These are phyloP conservation scores for Sylvia atricapilla DNA, from an alignment of 2,113 vertebrate species.

Conservation along the genomic window DNA sequence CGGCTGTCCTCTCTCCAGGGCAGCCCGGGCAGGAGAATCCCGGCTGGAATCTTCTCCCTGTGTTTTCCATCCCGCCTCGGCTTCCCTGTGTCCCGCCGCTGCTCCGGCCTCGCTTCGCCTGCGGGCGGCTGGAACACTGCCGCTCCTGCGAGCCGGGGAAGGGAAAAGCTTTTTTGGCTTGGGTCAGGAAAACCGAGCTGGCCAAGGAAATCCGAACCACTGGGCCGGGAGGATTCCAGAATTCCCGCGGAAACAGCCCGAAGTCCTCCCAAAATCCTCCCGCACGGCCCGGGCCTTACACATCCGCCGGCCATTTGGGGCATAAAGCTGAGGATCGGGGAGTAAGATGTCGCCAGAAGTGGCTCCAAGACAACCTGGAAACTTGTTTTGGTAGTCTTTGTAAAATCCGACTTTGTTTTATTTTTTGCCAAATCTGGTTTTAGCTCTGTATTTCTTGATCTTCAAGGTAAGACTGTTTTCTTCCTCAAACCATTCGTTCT, in stretches of 20 bases:
- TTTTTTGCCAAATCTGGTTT: background rate
- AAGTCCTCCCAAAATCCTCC: rapidly evolving
- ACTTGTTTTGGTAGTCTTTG: background rate
- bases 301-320: rapidly evolving
- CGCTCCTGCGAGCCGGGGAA: background rate
- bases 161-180: too few species aligned
- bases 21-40: too few species aligned
- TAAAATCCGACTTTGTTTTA: background rate
- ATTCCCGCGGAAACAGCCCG: background rate
- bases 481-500: background rate
- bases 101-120: background rate
- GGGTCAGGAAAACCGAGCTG: background rate
- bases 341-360: background rate
- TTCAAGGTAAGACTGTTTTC: rapidly evolving
- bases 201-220: too few species aligned
- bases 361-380: background rate
- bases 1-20: background rate
- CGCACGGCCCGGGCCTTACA: background rate
- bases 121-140: too few species aligned
- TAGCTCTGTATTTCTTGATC: background rate
- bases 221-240: too few species aligned
- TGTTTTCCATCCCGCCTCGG: rapidly evolving
- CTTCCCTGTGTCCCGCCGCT: too few species aligned
- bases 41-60: background rate
- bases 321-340: background rate